Evolutionary conservation across 2,888 invertebrate species (phyloP).

Genomic region (Drymonia ruficornis): DNA sequence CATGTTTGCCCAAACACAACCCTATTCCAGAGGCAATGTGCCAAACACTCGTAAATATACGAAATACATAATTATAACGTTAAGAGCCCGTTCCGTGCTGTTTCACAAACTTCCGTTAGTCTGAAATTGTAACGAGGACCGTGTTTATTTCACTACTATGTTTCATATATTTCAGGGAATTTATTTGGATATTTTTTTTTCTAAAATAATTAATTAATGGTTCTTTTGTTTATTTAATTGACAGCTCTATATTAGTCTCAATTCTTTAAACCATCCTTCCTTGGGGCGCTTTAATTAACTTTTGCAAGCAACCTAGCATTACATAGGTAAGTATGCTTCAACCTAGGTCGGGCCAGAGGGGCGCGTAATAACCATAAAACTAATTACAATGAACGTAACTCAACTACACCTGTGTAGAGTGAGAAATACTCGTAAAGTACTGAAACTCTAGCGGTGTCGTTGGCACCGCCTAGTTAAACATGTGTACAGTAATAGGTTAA

Average conservation of each 20-base stretch:
- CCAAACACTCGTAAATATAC: slow-evolving; percentile 4
- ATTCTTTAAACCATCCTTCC: too few species aligned
- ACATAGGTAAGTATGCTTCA: too few species aligned
- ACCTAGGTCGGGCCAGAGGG: too few species aligned
- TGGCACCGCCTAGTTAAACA: slow-evolving; percentile 9
- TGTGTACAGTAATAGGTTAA: slow-evolving; percentile 27
- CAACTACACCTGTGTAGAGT: neutral
- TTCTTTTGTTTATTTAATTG: too few species aligned
- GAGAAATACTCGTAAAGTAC: neutral
- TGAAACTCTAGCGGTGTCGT: neutral
- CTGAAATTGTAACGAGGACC: neutral
- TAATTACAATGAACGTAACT: neutral
- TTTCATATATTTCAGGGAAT: too few species aligned
- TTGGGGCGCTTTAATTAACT: too few species aligned
- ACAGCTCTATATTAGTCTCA: too few species aligned
- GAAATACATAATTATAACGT: slow-evolving; percentile 1
- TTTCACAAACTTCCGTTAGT: slow-evolving; percentile 1
- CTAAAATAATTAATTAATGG: too few species aligned
- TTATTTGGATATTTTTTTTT: too few species aligned
- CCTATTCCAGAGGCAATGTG: neutral
- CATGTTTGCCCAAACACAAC: neutral
- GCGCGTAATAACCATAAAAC: neutral
- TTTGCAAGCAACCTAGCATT: too few species aligned
- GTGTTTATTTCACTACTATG: neutral
- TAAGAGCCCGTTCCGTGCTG: neutral